A percentile compares a stretch with the other conserved stretches of the same genome.
These are phyloP conservation scores for Bombus consobrinus DNA, from an alignment of 1,140 invertebrate species.

Conservation along the genomic window DNA sequence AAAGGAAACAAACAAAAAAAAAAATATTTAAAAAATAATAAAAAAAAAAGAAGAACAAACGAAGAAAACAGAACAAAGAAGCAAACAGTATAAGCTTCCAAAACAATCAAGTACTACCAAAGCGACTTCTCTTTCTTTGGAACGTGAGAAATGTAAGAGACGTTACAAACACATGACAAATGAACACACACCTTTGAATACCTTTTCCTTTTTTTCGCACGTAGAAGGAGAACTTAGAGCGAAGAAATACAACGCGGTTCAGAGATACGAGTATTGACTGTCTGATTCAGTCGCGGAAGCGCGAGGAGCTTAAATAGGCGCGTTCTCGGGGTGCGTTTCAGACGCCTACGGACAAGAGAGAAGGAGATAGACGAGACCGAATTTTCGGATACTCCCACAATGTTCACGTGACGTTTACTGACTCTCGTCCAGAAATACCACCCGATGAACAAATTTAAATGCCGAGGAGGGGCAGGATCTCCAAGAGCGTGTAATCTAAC, in stretches of 20 bases:
- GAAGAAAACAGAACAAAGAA: too few species aligned
- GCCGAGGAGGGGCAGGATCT: constrained; percentile 12
- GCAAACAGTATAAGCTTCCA: not conserved
- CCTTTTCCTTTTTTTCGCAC: not conserved
- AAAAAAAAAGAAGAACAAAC: not conserved
- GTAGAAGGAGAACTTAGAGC: not conserved
- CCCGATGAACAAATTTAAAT: not conserved
- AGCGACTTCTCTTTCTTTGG: constrained; percentile 12
- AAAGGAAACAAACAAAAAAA: too few species aligned
- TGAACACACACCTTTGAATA: not conserved
- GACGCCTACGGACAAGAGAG: constrained; percentile 1
- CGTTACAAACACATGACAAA: not conserved
- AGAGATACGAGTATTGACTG: constrained; percentile 10
- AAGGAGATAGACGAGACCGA: not conserved
- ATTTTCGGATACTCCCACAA: constrained; percentile 35
- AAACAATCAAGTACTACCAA: constrained; percentile 3
- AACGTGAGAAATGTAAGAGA: not conserved
- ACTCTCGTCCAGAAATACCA: constrained; percentile 56
- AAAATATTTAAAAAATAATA: not conserved
- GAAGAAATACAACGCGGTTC: not conserved
- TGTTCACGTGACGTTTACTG: constrained; percentile 56
- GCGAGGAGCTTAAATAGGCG: constrained; percentile 55
- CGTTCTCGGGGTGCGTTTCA: not conserved
- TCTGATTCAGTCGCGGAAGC: constrained; percentile 44
- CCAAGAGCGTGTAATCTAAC: not conserved